These are phyloP conservation scores for Coleophora flavipennella DNA, from an alignment of 2,888 invertebrate genomes.

Conservation along the genomic window DNA sequence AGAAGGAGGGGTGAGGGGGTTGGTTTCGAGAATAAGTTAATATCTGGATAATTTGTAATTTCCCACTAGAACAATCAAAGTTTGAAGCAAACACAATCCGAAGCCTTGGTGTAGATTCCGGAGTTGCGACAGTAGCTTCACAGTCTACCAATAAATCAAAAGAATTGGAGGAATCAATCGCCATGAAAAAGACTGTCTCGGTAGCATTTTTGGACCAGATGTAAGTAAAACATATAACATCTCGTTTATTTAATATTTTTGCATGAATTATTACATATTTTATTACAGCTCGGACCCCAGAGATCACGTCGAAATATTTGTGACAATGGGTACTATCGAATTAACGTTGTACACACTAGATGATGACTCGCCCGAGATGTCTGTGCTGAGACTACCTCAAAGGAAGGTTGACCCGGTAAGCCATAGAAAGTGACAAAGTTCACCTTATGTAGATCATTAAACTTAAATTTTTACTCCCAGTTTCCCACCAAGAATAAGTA, in stretches of 20 bases:
- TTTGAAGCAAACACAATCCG: too few relatives aligned
- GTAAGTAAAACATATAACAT: slow-evolving; percentile 22
- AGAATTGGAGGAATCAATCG: slow-evolving; percentile 2
- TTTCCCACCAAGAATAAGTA: too few relatives aligned
- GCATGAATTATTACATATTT: not conserved
- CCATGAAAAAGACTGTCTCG: slow-evolving; percentile 28
- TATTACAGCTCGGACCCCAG: slow-evolving; percentile 23
- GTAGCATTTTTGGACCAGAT: slow-evolving; percentile 23
- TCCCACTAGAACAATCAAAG: too few relatives aligned
- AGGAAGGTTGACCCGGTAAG: too few relatives aligned
- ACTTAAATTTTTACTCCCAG: too few relatives aligned
- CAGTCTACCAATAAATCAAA: slow-evolving; percentile 18
- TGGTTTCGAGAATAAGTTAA: too few relatives aligned
- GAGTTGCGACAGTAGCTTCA: slow-evolving; percentile 33
- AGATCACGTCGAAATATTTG: slow-evolving; percentile 45
- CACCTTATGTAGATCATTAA: too few relatives aligned
- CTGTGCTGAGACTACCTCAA: slow-evolving; percentile 18
- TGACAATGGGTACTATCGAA: slow-evolving; percentile 56
- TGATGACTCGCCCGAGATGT: slow-evolving; percentile 23
- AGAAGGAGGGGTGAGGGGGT: too few relatives aligned
- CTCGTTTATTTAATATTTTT: too few relatives aligned
- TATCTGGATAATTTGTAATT: too few relatives aligned
- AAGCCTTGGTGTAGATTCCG: slow-evolving; percentile 28
- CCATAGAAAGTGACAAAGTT: too few relatives aligned
- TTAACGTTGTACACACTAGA: slow-evolving; percentile 38